Base-by-base conservation (phyloP, 2,113 vertebrate species). In the Toxostoma redivivum region DNA sequence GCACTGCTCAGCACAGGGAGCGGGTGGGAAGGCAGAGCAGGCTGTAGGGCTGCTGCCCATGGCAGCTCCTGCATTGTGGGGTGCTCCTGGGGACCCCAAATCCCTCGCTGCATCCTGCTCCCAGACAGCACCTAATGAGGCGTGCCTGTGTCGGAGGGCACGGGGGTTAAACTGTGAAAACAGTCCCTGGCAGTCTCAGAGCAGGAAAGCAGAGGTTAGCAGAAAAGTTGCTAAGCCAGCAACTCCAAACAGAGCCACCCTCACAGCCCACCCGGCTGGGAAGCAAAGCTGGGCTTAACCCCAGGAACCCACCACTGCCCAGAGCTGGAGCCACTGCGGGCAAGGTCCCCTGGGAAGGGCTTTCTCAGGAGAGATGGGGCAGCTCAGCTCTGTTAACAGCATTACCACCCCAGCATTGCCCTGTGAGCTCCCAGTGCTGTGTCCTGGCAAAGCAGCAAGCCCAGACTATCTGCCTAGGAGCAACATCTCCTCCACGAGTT, bases 161-260 rank as follows among this genome's bases (percentile, higher is more conserved):
- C 6, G 0, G 53, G 81, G 67, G 70, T 88, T 45, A 91, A 53
- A 47, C 44, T 95, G 30, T 83, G 88, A 74, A 93, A 95, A 96
- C 92, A 95, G 74, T 54, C 90, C 88, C 85, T 51, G 72, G 69
- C 86, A 67, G 77, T 8, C 4, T 1, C 0, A 15, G 50, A 81
- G 94, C 91, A 85, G 90, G 95, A 96, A 93, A 96, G 95, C 90
- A 94, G 85, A 90, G 79, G 87, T 94, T 94, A 93, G 94, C 96
- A 96, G 87, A 94, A 97, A 96, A 97, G 84, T 70, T 44, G 58
- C 93, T 80, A 92, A 65, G 79, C 58, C 88, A 95, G 94, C 93
- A 96, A 47, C 62, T 95, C 73, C 56, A 23, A 58, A n/a, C 38
- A 66, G 66, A 80, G 37, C 50, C 1, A 35, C 74, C 67, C 60